phyloP scores from a whole-genome alignment of 2,797 vertebrate species.

The Gambusia yucatana region DNA sequence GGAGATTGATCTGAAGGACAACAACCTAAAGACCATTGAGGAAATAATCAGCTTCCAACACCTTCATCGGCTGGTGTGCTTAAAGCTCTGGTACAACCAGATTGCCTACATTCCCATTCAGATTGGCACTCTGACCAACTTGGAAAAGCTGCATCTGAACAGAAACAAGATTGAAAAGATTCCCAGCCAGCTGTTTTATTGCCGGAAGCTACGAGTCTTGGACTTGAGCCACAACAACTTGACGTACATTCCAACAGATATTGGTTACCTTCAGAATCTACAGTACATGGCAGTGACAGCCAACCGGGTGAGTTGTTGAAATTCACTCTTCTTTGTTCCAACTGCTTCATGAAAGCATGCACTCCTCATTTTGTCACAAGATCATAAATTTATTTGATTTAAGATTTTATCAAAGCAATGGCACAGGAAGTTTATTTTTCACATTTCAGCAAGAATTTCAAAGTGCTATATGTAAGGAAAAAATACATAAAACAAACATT shows the following conservation, averaged over 20 bases:
- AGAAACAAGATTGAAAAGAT: slow-evolving; percentile 99
- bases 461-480: neutral
- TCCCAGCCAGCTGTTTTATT: slow-evolving; percentile 94
- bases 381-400: neutral
- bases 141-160: slow-evolving; percentile 96
- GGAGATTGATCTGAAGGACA: slow-evolving; percentile 98
- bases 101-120: slow-evolving; percentile 99
- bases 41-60: slow-evolving; percentile 99
- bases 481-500: neutral
- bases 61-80: slow-evolving; percentile 95
- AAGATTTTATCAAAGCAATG: neutral
- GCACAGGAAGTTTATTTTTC: neutral
- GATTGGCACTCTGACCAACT: slow-evolving; percentile 94
- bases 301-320: slow-evolving; percentile 84
- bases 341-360: neutral
- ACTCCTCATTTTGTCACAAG: neutral
- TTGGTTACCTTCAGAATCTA: slow-evolving; percentile 93
- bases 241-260: slow-evolving; percentile 88
- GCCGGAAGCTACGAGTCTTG: slow-evolving; percentile 93
- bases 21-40: slow-evolving; percentile 98
- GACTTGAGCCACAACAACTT: slow-evolving; percentile 99
- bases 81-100: slow-evolving; percentile 99
- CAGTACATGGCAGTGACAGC: slow-evolving; percentile 96
- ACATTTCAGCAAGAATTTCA: neutral
- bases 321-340: neutral